phyloP scores from a whole-genome alignment of 2,113 vertebrate species.

The Pundamilia nyererei region DNA sequence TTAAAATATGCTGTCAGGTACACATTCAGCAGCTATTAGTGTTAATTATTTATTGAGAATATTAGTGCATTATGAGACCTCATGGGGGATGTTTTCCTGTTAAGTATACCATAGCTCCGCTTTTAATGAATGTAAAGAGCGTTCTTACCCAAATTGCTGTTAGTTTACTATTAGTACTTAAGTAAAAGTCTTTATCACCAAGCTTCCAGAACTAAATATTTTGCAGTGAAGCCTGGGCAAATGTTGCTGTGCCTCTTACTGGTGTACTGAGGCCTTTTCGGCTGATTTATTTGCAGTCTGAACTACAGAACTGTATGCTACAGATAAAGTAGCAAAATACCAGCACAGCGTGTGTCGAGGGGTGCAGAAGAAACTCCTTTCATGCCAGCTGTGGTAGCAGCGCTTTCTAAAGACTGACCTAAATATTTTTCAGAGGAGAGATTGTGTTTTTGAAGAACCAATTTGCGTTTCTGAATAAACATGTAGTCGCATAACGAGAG shows the following conservation, averaged over 20 bases:
- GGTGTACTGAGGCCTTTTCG: background rate
- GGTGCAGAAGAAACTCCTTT: background rate
- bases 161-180: background rate
- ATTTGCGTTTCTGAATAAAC: constrained; percentile 5
- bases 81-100: background rate
- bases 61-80: background rate
- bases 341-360: constrained; percentile 2
- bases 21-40: background rate
- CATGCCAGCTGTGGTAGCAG: background rate
- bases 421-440: constrained; percentile 6
- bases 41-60: background rate
- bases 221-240: background rate
- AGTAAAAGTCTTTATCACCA: background rate
- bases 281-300: background rate
- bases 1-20: background rate
- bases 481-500: background rate
- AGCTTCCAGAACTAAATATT: background rate
- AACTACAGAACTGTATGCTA: background rate
- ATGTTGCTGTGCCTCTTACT: background rate
- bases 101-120: background rate
- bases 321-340: background rate
- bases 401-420: constrained; percentile 14
- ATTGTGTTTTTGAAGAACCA: constrained; percentile 8
- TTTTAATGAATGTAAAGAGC: background rate
- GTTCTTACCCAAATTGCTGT: background rate